Base-by-base conservation (phyloP, 2,113 vertebrate genomes). In the Hemiprocne comata region DNA sequence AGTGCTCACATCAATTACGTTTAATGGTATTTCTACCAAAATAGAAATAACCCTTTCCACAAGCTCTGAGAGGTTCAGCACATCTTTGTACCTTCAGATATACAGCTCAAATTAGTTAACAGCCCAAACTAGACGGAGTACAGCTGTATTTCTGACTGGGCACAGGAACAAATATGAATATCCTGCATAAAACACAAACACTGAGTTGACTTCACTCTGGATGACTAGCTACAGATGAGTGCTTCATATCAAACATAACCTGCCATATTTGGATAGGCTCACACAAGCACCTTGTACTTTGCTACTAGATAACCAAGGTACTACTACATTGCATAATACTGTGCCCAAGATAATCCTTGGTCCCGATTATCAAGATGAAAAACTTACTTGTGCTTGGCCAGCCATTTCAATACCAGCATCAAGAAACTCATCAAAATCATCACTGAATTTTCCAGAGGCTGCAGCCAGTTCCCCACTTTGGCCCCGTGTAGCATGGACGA, bases 361-460 rank as follows among this genome's bases (percentile, higher is more conserved):
- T 33, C 61, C 13, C 44, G n/a, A 3, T 13, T 16, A 64, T 19
- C 31, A 72, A 4, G 6, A 61, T 19, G 20, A 42, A 60, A n/a
- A 70, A 54, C 97, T 58, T 97, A 99, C 99, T 97, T 99, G 99
- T 33, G 99, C 99, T 95, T 99, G 99, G 76, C 99, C 99, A 33
- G 99, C 99, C 99, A 99, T 99, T 98, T 99, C 99, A 80, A 99
- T 98, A 74, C 99, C 99, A 48, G 99, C 99, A 73, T 99, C 99
- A 34, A 99, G 98, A 98, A 99, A 99, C 87, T 99, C 99, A 81
- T 99, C 99, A 69, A 99, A 99, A 97, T 99, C 99, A 83, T 99
- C 98, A 72, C 99, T 99, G 98, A 99, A 99, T 95, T 99, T 99
- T 31, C 99, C 99, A 2, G 99, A 99, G 65, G 99, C 99, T 23